phyloP scores from a whole-genome alignment of 1,140 invertebrate genomes.

The Pseudomyrmex cubaensis region DNA sequence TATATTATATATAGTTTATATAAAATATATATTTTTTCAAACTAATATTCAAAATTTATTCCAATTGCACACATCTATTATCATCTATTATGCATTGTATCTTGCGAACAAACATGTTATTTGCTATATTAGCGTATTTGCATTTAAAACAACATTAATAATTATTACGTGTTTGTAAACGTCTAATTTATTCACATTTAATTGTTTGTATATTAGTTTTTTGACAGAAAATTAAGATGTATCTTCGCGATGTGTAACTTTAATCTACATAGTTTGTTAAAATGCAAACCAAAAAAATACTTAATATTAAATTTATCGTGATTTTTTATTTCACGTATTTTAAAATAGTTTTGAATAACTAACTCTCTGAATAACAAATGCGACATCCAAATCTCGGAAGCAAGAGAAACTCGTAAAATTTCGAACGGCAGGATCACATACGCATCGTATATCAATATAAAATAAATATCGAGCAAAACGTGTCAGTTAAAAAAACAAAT shows the following conservation, averaged over 20 bases:
- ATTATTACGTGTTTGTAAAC: neutral
- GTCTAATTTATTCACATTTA: slow-evolving; percentile 2
- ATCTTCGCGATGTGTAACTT: neutral
- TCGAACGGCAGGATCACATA: neutral
- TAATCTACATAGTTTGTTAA: neutral
- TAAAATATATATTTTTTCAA: too few relatives aligned
- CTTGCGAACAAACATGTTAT: neutral
- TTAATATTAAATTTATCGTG: slow-evolving; percentile 2
- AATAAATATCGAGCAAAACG: slow-evolving; percentile 35
- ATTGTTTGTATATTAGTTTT: too few relatives aligned
- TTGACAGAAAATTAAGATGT: neutral
- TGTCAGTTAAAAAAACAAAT: slow-evolving; percentile 53
- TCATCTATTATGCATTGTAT: slow-evolving; percentile 4
- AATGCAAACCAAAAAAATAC: neutral
- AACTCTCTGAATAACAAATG: neutral
- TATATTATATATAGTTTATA: too few relatives aligned
- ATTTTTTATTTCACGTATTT: slow-evolving; percentile 12
- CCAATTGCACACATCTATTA: slow-evolving; percentile 7
- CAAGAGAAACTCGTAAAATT: neutral
- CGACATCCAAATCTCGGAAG: neutral
- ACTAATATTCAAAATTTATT: neutral
- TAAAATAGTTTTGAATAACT: neutral
- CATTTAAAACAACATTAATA: slow-evolving; percentile 19
- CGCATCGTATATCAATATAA: slow-evolving; percentile 17
- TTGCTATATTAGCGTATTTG: neutral